Evolutionary conservation across 2,888 invertebrate genomes (phyloP), one percentile per base, ranked within the genome.

Genomic region (Brachyptera putata): DNA sequence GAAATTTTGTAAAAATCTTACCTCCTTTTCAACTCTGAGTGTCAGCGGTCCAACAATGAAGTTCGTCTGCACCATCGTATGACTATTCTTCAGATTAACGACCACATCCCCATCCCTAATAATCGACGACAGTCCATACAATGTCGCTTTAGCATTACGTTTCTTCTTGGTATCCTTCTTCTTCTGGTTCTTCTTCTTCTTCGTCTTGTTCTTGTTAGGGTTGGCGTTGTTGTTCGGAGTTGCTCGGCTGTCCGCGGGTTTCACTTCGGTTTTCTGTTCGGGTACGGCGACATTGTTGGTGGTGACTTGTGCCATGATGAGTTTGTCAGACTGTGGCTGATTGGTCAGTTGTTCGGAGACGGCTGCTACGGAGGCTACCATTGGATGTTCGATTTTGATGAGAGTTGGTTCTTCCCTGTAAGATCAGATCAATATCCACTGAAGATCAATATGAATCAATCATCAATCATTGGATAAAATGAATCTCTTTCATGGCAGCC

Each of bases 31-130:
- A 0, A 89, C 91, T 74, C 87, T 84, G 63, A 92, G 75, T 22
- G 86, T 84, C 46, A 92, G 75, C 0, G 91, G 91, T 55, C 91
- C 91, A 61, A 92, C 76, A 21, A 85, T 82, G 71, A 92, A 91
- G 73, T 87, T 88, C 58, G 89, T 89, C 70, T 86, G 89, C 41
- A 92, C 87, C 57, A 89, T 91, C 2, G 91, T 91, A 69, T 89
- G 86, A 69, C 87, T 84, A 56, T 84, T 79, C 84, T 86, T 84
- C 73, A 89, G 86, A 72, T 85, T 87, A 49, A 91, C 89, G 57
- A 83, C 82, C 5, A 91, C 91, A 70, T 91, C 90, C 39, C 90
- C 91, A 53, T 84, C 85, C 69, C 91, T 81, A 70, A 85, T 85
- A 68, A 92, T 74, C 13, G 90, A 85, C 13, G 91, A 87, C 64